Conservation (phyloP, 2,797 vertebrate genomes). For the Parambassis ranga region DNA sequence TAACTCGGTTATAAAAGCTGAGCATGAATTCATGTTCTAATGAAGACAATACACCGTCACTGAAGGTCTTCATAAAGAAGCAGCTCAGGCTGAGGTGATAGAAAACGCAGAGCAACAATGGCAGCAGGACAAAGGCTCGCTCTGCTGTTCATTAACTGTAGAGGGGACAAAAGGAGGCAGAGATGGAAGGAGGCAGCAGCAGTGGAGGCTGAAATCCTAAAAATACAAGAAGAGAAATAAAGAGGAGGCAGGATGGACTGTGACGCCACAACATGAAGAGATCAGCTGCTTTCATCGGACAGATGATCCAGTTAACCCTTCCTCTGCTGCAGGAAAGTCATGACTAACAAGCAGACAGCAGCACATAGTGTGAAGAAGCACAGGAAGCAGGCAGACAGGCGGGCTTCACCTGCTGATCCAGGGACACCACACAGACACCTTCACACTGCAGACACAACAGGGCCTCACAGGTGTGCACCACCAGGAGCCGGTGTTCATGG, state of each 20-base stretch:
- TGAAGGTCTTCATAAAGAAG: background rate
- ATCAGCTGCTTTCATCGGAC: conserved; percentile 30
- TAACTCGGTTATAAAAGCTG: conserved; percentile 15
- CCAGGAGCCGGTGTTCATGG: too few species aligned
- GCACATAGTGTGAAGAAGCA: too few species aligned
- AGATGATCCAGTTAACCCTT: conserved; percentile 55
- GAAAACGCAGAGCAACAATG: background rate
- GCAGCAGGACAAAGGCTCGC: background rate
- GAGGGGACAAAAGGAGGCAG: background rate
- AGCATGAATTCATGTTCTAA: background rate
- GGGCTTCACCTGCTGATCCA: too few species aligned
- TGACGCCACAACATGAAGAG: conserved; percentile 40
- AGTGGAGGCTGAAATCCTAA: background rate
- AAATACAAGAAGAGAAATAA: background rate
- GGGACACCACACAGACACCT: too few species aligned
- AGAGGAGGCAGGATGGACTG: conserved; percentile 7
- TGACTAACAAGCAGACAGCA: conserved; percentile 31
- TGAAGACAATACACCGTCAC: background rate
- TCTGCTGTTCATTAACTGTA: background rate
- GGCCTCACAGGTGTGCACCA: too few species aligned
- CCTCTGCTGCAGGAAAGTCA: conserved; percentile 38
- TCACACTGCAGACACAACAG: too few species aligned
- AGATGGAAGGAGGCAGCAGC: background rate
- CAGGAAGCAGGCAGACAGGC: too few species aligned
- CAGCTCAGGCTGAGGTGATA: background rate